Base-by-base conservation (phyloP, 1,140 invertebrate genomes). In the Sycophaga agraensis region DNA sequence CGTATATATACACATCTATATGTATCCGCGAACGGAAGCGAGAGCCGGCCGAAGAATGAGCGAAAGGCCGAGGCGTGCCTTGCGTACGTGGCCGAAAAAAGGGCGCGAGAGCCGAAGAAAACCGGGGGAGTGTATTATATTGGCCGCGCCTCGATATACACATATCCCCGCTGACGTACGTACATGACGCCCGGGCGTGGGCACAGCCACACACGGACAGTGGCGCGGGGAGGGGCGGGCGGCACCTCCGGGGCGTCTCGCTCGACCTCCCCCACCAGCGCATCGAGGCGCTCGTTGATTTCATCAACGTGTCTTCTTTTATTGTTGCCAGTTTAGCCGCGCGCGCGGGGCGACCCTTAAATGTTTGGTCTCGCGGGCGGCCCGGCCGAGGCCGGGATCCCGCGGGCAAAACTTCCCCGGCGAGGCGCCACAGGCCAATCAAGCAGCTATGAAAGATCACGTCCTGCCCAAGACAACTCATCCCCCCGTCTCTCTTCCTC, bases 361-460 rank as follows among this genome's bases (percentile, higher is more conserved):
- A 80, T 80, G 71, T 80, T 78, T 80, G 71, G 78, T 75, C 77
- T 28, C 2, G 1, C 0, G 0, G 16, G 0, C 16, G 8, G 48
- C 16, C 40, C n/a, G 4, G 31, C n/a, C 19, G 6, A 2, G 31
- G 7, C 5, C 17, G n/a, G 7, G 12, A 11, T 2, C 24, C n/a
- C 5, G 6, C 2, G 35, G 59, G 16, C 59, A 61, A 55, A 2
- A 49, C 7, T 61, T 55, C 6, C 7, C 11, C 51, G 12, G 64
- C 28, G 19, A 70, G 40, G 55, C 61, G 9, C 49, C 34, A 48
- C 45, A 63, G 66, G 69, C 70, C 78, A 80, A 80, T 79, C 77
- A 80, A 78, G 73, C 75, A 69, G 67, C 76, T 73, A 76, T 79
- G 76, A 79, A 79, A 79, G 77, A 79, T 79, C 78, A 80, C 78